Conservation (phyloP, 37 sponge, comb jelly and placozoan species). For the Bolinopsis microptera region DNA sequence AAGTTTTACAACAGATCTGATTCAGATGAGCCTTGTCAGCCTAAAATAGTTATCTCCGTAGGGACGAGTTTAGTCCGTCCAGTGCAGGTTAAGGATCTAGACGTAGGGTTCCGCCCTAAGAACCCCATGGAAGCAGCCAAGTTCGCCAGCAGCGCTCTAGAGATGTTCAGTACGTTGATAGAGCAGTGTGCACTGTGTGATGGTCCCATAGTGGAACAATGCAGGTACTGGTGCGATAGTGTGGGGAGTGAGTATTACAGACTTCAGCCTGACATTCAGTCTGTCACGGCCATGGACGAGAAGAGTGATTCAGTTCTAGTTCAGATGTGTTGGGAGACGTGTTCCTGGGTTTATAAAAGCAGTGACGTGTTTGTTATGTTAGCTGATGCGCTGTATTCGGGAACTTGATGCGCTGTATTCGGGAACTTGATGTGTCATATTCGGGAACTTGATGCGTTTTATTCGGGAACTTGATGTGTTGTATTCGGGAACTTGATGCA, state of each 20-base stretch:
- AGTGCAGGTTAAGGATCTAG: neutral
- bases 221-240: neutral
- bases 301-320: neutral
- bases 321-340: slow-evolving; percentile 19
- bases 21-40: neutral
- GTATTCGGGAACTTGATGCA: too few relatives aligned
- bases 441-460: too few relatives aligned
- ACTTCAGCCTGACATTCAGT: neutral
- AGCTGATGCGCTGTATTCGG: neutral
- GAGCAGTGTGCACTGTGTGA: slow-evolving; percentile 8
- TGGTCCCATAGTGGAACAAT: neutral
- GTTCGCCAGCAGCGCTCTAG: neutral
- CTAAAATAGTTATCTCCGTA: neutral
- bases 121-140: slow-evolving; percentile 36
- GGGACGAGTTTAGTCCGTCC: neutral
- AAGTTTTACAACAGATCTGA: neutral
- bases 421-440: too few relatives aligned
- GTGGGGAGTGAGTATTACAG: neutral
- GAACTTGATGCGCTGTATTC: neutral
- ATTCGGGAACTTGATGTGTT: too few relatives aligned
- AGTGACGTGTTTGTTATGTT: neutral
- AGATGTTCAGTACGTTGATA: neutral
- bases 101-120: slow-evolving; percentile 2
- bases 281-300: neutral
- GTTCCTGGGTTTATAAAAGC: neutral